Percentiles rank a stretch among this genome's conserved stretches.
phyloP scores from a whole-genome alignment of 1,140 invertebrate genomes.

The Limonius californicus region DNA sequence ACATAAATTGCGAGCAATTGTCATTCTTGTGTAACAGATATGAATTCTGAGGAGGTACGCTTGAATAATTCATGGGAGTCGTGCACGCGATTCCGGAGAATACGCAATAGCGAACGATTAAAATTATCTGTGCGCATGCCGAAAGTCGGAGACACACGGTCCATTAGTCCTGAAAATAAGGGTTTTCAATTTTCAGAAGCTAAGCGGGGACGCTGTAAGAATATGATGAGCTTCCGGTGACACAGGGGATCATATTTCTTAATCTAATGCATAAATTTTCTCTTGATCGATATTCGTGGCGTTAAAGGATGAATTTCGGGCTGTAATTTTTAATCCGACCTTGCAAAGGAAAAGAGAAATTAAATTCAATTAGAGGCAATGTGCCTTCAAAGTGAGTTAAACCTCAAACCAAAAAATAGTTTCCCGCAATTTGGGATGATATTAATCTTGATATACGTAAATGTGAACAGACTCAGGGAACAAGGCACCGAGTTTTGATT shows the following conservation, averaged over 20 bases:
- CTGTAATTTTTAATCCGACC: no score
- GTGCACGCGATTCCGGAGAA: background rate
- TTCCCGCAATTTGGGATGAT: no score
- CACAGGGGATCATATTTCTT: slow-evolving; percentile 11
- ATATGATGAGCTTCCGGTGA: slow-evolving; percentile 14
- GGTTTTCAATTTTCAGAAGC: slow-evolving; percentile 14
- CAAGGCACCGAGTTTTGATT: no score
- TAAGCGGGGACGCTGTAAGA: slow-evolving; percentile 6
- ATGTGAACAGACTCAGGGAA: no score
- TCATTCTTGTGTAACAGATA: slow-evolving; percentile 7
- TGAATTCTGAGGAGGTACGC: background rate
- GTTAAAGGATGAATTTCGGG: background rate
- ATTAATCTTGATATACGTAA: no score
- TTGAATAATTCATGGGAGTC: slow-evolving; percentile 5
- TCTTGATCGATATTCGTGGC: background rate
- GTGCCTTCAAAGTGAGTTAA: no score
- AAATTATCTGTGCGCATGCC: slow-evolving; percentile 10
- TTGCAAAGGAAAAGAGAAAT: no score
- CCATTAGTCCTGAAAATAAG: slow-evolving; percentile 12
- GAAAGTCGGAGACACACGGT: slow-evolving; percentile 8
- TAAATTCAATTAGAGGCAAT: no score
- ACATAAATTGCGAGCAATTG: background rate
- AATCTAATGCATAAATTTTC: slow-evolving; percentile 15
- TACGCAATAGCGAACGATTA: slow-evolving; percentile 11
- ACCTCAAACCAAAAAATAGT: no score